Evolutionary conservation across 2,888 invertebrate genomes (phyloP).

Genomic region (Chrysolina haemoptera): DNA sequence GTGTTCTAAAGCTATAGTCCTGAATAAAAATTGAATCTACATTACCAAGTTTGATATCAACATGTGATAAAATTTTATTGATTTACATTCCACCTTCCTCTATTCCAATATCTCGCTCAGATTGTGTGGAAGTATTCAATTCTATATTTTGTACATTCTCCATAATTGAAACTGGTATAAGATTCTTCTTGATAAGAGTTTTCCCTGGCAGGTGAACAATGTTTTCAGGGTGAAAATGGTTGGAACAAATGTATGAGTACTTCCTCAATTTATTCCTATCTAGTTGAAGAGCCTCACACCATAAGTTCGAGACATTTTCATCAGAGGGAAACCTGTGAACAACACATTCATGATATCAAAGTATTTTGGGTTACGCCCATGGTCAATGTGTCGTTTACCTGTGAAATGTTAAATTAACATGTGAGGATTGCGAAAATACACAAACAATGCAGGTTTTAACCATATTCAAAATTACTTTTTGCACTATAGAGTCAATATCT

Average conservation of each 20-base stretch:
- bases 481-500: neutral
- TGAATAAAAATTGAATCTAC: neutral
- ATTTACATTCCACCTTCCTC: conserved; percentile 5
- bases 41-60: too few species aligned
- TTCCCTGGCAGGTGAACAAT: conserved; percentile 2
- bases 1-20: neutral
- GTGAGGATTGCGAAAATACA: neutral
- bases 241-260: conserved; percentile 2
- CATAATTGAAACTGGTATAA: neutral
- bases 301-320: neutral
- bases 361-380: neutral
- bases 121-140: neutral
- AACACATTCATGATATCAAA: conserved; percentile 8
- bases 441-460: neutral
- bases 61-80: neutral
- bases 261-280: neutral
- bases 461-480: neutral
- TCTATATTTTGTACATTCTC: neutral
- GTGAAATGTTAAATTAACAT: neutral
- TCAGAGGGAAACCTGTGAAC: conserved; percentile 8
- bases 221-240: neutral
- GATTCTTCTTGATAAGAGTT: neutral
- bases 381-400: neutral
- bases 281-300: neutral
- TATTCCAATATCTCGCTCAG: neutral